Conservation (phyloP, 2,888 invertebrate genomes). For the Orchesella flavescens region DNA sequence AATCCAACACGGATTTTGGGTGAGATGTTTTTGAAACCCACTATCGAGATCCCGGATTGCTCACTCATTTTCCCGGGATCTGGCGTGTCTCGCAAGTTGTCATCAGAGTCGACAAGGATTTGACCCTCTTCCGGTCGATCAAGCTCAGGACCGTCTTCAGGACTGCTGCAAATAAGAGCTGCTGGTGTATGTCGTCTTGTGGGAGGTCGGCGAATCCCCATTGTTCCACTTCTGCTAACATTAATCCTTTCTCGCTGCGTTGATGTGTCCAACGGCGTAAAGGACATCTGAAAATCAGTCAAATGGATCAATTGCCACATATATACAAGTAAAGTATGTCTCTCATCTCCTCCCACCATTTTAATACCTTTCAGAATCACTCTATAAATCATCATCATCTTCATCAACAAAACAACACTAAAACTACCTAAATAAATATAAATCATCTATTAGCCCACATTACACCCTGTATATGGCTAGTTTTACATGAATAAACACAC, state of each 20-base stretch:
- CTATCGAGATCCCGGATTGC: constrained; percentile 63
- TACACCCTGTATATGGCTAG: neutral
- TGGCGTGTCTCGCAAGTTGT: constrained; percentile 56
- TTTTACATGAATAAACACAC: neutral
- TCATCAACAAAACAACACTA: neutral
- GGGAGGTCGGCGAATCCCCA: constrained; percentile 76
- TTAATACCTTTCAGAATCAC: neutral
- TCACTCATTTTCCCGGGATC: constrained; percentile 43
- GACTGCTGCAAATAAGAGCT: constrained; percentile 62
- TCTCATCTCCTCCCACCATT: neutral
- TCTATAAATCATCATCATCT: neutral
- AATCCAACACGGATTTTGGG: constrained; percentile 72
- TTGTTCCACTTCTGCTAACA: constrained; percentile 76
- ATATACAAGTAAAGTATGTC: neutral
- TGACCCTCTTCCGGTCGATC: constrained; percentile 54
- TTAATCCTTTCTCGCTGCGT: constrained; percentile 71
- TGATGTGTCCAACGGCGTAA: constrained; percentile 71
- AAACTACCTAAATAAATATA: too few relatives aligned
- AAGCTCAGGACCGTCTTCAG: constrained; percentile 60
- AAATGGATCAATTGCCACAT: neutral
- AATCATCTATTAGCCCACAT: neutral
- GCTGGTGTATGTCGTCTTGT: constrained; percentile 73
- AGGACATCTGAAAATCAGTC: constrained; percentile 67
- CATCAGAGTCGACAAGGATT: constrained; percentile 62
- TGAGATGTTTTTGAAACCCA: constrained; percentile 70